These are phyloP conservation scores for Aleadryas rufinucha DNA, from an alignment of 2,113 vertebrate species.

Conservation along the genomic window DNA sequence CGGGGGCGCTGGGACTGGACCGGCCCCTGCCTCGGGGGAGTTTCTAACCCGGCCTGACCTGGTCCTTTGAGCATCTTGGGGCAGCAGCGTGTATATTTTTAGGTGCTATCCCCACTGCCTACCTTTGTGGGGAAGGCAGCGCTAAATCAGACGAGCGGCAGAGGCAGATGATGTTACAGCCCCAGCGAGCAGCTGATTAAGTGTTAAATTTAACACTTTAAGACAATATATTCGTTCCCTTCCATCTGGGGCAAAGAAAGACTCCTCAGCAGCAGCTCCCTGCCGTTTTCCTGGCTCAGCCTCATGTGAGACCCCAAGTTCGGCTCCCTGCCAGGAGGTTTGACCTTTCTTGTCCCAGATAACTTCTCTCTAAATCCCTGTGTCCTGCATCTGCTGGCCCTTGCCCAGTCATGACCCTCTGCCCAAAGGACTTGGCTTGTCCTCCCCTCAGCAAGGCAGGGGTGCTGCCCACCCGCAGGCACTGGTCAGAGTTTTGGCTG, in stretches of 20 bases:
- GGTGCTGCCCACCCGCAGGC: not conserved
- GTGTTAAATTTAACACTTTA: conserved; percentile 32
- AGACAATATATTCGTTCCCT: not conserved
- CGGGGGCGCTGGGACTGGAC: rapidly evolving
- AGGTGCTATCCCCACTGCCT: not conserved
- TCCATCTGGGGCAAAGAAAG: not conserved
- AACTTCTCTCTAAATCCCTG: not conserved
- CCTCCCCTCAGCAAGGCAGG: not conserved
- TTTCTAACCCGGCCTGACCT: not conserved
- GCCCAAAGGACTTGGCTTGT: not conserved
- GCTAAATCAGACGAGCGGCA: not conserved
- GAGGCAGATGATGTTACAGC: not conserved
- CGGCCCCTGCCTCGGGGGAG: rapidly evolving
- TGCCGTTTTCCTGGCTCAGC: not conserved
- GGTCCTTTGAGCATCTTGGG: not conserved
- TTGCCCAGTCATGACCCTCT: rapidly evolving
- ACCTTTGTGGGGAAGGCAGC: not conserved
- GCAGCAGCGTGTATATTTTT: not conserved
- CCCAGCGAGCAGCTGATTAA: not conserved
- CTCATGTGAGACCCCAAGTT: not conserved
- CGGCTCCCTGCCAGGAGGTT: not conserved
- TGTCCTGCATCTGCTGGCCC: not conserved
- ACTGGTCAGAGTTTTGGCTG: rapidly evolving
- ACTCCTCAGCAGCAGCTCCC: not conserved
- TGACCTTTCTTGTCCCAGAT: not conserved